phyloP scores from a whole-genome alignment of 2,113 vertebrate species.

The Chaetura pelagica region DNA sequence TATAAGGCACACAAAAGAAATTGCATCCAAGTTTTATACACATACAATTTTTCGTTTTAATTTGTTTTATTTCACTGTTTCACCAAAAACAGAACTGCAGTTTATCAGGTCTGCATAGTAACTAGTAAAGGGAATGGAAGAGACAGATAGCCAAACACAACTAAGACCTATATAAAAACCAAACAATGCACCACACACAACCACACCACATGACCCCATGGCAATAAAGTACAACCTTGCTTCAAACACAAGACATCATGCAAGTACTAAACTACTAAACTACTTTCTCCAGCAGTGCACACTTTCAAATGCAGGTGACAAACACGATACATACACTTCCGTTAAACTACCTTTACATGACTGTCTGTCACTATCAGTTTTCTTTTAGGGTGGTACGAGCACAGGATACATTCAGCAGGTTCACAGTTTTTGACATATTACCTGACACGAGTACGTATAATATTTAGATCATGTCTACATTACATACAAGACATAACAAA shows the following conservation, averaged over 20 bases:
- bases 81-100: neutral
- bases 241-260: neutral
- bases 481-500: neutral
- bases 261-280: neutral
- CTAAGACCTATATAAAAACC: neutral
- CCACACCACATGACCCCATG: neutral
- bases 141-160: neutral
- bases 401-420: neutral
- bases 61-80: neutral
- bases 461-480: neutral
- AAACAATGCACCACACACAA: neutral
- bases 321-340: neutral
- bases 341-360: neutral
- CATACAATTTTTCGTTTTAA: neutral
- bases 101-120: neutral
- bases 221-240: neutral
- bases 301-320: neutral
- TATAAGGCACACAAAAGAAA: neutral
- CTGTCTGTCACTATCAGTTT: neutral
- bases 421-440: neutral
- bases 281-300: neutral
- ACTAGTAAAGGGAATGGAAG: neutral
- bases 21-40: neutral
- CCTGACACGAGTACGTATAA: neutral
- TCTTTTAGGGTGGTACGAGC: neutral